A percentile compares a stretch with the other conserved stretches of the same genome.
Evolutionary conservation across 2,797 vertebrate genomes (phyloP).

Genomic region (Spondyliosoma cantharus): DNA sequence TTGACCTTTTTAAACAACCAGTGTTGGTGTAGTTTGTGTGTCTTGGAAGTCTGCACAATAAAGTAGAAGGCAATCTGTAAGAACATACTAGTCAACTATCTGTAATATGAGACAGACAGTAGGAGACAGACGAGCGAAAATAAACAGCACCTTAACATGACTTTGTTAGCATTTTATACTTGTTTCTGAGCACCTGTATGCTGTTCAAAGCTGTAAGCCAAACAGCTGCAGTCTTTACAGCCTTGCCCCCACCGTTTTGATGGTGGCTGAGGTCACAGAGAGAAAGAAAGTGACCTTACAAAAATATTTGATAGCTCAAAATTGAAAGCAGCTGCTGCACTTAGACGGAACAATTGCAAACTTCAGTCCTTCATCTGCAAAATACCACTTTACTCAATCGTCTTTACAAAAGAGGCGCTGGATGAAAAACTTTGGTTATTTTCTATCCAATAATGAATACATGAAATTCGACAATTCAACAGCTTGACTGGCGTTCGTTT

Average conservation of each 20-base stretch:
- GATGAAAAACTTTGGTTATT: not conserved
- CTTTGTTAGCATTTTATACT: constrained; percentile 6
- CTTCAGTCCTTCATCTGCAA: constrained; percentile 5
- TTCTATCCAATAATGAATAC: not conserved
- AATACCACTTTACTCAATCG: constrained; percentile 7
- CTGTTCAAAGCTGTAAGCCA: not conserved
- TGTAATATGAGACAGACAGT: too few species aligned
- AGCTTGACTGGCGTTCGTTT: not conserved
- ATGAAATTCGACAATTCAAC: not conserved
- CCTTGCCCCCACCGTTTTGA: constrained; percentile 24
- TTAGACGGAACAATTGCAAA: constrained; percentile 1
- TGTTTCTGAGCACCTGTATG: not conserved
- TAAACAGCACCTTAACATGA: not conserved
- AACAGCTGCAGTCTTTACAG: constrained; percentile 21
- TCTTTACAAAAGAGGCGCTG: not conserved
- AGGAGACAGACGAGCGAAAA: not conserved
- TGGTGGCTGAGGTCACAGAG: constrained; percentile 6
- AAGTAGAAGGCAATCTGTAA: too few species aligned
- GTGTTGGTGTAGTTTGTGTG: too few species aligned
- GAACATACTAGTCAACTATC: too few species aligned
- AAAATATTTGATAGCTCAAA: constrained; percentile 33
- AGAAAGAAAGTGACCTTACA: constrained; percentile 10
- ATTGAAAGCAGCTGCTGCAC: constrained; percentile 38
- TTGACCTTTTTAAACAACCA: too few species aligned
- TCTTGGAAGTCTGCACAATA: not conserved